Conservation (phyloP, 1,140 invertebrate genomes). For the Mycetomoellerius zeteki region DNA sequence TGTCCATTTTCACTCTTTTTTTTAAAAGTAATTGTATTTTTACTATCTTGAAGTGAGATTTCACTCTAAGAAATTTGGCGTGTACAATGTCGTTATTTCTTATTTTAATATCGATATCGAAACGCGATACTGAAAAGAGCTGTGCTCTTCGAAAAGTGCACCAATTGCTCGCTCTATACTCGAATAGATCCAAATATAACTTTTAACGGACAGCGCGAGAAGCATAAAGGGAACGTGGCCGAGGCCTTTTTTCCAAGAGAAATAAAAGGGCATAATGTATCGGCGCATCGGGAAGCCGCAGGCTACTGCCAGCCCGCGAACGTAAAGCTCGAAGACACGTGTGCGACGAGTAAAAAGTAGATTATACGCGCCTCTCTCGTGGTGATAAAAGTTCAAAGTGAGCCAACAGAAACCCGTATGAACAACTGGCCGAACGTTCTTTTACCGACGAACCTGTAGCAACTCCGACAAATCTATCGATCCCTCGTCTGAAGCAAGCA, state of each 20-base stretch:
- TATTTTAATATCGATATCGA: background rate
- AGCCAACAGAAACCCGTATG: slow-evolving; percentile 56
- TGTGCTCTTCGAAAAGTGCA: background rate
- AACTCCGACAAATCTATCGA: slow-evolving; percentile 37
- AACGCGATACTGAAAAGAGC: background rate
- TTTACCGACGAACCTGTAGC: slow-evolving; percentile 26
- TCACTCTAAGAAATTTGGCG: background rate
- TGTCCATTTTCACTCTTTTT: too few relatives aligned
- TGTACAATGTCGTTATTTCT: background rate
- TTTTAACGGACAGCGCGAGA: slow-evolving; percentile 71
- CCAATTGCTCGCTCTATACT: slow-evolving; percentile 10
- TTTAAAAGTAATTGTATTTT: too few relatives aligned
- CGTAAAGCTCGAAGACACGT: slow-evolving; percentile 70
- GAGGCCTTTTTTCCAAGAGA: slow-evolving; percentile 44
- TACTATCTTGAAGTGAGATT: too few relatives aligned
- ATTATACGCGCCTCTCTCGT: slow-evolving; percentile 55
- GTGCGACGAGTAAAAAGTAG: slow-evolving; percentile 71
- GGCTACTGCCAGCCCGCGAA: slow-evolving; percentile 62
- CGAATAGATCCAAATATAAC: slow-evolving; percentile 52
- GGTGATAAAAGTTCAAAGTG: slow-evolving; percentile 78
- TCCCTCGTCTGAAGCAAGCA: background rate
- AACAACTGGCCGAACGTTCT: slow-evolving; percentile 34
- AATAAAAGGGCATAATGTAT: slow-evolving; percentile 74
- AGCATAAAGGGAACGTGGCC: slow-evolving; percentile 55
- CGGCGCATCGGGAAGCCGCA: slow-evolving; percentile 65